Base-by-base conservation (phyloP, 2,797 vertebrate genomes). In the Notolabrus celidotus region DNA sequence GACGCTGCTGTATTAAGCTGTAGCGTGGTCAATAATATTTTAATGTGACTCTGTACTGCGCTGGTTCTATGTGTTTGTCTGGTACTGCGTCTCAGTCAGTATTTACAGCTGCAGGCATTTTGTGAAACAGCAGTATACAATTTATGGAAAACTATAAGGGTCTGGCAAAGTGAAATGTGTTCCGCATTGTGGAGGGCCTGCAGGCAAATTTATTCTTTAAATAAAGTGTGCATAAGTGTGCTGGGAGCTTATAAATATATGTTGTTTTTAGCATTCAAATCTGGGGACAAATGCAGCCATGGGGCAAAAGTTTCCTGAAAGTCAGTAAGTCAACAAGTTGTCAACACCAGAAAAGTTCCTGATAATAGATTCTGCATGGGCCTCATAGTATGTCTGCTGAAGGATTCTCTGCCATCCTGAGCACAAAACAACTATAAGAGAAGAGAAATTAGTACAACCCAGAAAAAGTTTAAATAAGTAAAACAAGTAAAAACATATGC, bases 181-280 rank as follows among this genome's bases (percentile, higher is more conserved):
- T 29, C 29, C 9, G 7, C 12, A 33, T 16, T 58, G 52, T n/a
- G 1, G 19, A 55, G 49, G 5, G 46, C 4, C 7, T 51, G 65
- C 64, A 15, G 17, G 47, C 12, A 71, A 81, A 74, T 60, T 3
- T 3, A 61, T 74, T 45, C 66, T 61, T 58, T 47, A 34, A 58
- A 34, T 42, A 22, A 2, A 5, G 11, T 47, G 39, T 10, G 50
- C 17, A 41, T n/a, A 33, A 42, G 16, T 22, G 17, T 16, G 23
- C 33, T 33, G 10, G n/a, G 20, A 46, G 29, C 34, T 31, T 31
- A 31, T 31, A 8, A 12, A 9, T 2, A 16, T 45, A 11, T 27
- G 33, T 20, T 50, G 67, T 65, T 77, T 83, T 83, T 61, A 71
- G 47, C 41, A 80, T 82, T 74, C 76, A 80, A 29, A 56, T 83